Evolutionary conservation across 2,888 invertebrate genomes (phyloP).

Genomic region (Eupithecia pulchellata): DNA sequence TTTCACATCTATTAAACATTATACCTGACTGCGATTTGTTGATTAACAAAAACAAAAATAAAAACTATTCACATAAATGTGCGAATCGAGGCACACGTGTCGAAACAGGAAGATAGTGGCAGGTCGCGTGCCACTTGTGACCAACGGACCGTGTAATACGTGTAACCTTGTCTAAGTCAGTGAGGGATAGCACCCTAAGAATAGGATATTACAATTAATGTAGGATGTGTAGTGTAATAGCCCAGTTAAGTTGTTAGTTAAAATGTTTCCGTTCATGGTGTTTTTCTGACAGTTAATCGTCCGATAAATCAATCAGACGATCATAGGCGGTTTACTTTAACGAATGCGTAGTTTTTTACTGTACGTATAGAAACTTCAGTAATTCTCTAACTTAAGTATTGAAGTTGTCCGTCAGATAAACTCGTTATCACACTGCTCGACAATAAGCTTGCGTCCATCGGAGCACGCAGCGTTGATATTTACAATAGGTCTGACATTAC

Average conservation of each 20-base stretch:
- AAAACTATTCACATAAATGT: neutral
- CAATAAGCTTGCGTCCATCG: too few species aligned
- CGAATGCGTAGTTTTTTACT: neutral
- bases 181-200: slow-evolving; percentile 24
- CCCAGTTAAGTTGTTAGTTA: neutral
- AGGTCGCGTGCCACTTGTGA: slow-evolving; percentile 76
- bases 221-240: neutral
- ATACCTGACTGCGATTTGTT: too few species aligned
- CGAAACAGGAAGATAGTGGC: slow-evolving; percentile 71
- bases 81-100: slow-evolving; percentile 60
- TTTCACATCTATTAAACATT: slow-evolving; percentile 16
- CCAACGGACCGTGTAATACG: slow-evolving; percentile 42
- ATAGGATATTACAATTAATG: neutral
- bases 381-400: neutral
- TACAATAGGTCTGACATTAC: too few species aligned
- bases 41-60: neutral
- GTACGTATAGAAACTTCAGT: neutral
- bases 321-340: neutral
- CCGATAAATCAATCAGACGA: neutral
- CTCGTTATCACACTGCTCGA: too few species aligned
- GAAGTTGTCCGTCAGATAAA: neutral
- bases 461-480: too few species aligned
- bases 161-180: slow-evolving; percentile 23
- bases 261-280: neutral
- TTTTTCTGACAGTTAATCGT: neutral